Base-by-base conservation (phyloP, 1,140 invertebrate genomes). In the Heliothis subflexa region DNA sequence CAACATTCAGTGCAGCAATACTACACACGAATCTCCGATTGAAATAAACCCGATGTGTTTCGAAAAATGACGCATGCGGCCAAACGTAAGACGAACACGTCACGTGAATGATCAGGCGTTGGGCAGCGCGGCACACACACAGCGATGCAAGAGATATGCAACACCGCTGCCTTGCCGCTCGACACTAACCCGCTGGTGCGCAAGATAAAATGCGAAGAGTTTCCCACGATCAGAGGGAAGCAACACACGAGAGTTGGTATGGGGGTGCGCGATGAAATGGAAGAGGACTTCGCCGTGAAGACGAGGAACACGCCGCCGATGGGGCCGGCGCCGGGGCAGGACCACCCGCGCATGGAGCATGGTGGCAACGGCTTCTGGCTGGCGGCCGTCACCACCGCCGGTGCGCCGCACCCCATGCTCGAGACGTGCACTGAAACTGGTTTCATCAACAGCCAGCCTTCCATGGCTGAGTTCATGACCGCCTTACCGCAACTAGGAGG, bases 401-500 rank as follows among this genome's bases (percentile, higher is more conserved):
- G 94, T 5, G 93, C 91, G 54, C 94, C 93, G n/a, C 93, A 94
- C 76, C 89, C 91, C 12, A 93, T 94, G 91, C 88, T 94, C 11
- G 93, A 94, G 61, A 93, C 92, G 0, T 95, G 94, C 83, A 96
- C 96, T 78, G 98, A 98, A 88, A 97, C 97, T 54, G 98, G 98
- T 78, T 99, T 98, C 95, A 98, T 99, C 88, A 98, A 98, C 94
- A 98, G 97, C 87, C 97, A 98, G 91, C 98, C 98, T 0, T 98
- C 97, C 61, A 98, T 99, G 97, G 98, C 98, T 13, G 98, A 99
- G 92, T 98, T 98, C 93, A 98, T 98, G 97, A 97, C 97, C 45
- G 96, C 96, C 11, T 94, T 98, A 81, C 97, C 97, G 11, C 97
- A 97, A 83, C 94, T 97, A 57, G 95, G 96, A 21, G 95, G 94